Evolutionary conservation across 2,888 invertebrate genomes (phyloP), one percentile per base, ranked within the genome.

Genomic region (Drosophila fungiperda): DNA sequence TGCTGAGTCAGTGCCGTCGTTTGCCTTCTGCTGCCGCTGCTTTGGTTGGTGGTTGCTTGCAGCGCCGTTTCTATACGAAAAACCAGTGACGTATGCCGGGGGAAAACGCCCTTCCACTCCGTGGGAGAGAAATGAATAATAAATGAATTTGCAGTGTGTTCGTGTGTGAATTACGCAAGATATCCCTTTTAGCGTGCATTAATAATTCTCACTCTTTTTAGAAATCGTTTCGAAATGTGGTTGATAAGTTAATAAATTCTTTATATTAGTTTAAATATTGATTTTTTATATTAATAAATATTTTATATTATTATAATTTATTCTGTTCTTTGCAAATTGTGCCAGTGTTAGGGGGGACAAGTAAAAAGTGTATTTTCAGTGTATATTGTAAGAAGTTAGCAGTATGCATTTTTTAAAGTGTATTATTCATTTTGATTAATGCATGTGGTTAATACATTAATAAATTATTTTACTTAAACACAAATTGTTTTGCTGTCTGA

Each of bases 21-120:
- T 78, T 76, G 71, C 79, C 69, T 79, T 66, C 80, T 82, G 82
- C 69, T 87, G 81, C 83, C 89, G 89, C 79, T 83, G 87, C 87
- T 85, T 84, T 87, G 90, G 90, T 90, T 89, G 90, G 88, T 90
- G 86, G 84, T 77, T 76, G 90, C 83, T 68, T 80, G 83, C 86
- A 75, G 76, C 76, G 68, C 50, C 66, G 75, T 78, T 80, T 72
- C 65, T 65, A 40, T 80, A 80, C 67, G 71, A 76, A 59, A 80
- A 64, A 3, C 33, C 78, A 78, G 80, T 48, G 67, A 23, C 72
- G 78, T 52, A 9, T 29, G 49, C 49, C 26, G 20, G 32, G 48
- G 62, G 76, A 65, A 0, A 17, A 11, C 53, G 58, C 61, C 49
- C 53, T 49, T 40, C 26, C 3, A n/a, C 17, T 11, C 26, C n/a